A percentile compares a stretch with the other conserved stretches of the same genome.
Conservation (phyloP, 2,113 vertebrate genomes). For the Seriola dumerili region DNA sequence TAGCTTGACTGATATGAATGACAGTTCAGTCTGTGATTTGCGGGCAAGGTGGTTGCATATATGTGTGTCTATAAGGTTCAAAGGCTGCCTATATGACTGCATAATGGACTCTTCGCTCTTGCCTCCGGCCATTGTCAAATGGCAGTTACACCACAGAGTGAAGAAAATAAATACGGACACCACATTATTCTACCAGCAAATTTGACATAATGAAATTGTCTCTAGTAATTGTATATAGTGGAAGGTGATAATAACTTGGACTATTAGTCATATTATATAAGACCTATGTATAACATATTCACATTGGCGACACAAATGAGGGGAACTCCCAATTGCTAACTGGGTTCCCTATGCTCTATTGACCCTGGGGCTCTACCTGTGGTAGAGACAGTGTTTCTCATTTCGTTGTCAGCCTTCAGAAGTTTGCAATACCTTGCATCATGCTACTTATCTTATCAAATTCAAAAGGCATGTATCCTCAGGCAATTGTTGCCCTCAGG, state of each 20-base stretch:
- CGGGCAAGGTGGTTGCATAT: slow-evolving; percentile 17
- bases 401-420: slow-evolving; percentile 20
- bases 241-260: slow-evolving; percentile 11
- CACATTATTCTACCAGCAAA: background rate
- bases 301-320: background rate
- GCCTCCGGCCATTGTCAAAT: slow-evolving; percentile 19
- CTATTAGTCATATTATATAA: slow-evolving; percentile 2
- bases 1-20: slow-evolving; percentile 50
- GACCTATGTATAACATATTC: background rate
- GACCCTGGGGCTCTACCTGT: background rate
- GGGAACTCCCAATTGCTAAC: background rate
- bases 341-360: background rate
- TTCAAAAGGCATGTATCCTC: slow-evolving; percentile 28
- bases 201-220: background rate
- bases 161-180: background rate
- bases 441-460: background rate
- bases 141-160: slow-evolving; percentile 10
- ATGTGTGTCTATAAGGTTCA: slow-evolving; percentile 25
- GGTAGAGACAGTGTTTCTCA: slow-evolving; percentile 8
- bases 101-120: background rate
- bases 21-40: slow-evolving; percentile 40
- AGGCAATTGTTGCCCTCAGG: slow-evolving; percentile 44
- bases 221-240: background rate
- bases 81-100: background rate
- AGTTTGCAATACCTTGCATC: slow-evolving; percentile 26